Evolutionary conservation across 30 jellyfish, hydroid and myxozoan genomes (phyloP).

Genomic region (Catostylus mosaicus): DNA sequence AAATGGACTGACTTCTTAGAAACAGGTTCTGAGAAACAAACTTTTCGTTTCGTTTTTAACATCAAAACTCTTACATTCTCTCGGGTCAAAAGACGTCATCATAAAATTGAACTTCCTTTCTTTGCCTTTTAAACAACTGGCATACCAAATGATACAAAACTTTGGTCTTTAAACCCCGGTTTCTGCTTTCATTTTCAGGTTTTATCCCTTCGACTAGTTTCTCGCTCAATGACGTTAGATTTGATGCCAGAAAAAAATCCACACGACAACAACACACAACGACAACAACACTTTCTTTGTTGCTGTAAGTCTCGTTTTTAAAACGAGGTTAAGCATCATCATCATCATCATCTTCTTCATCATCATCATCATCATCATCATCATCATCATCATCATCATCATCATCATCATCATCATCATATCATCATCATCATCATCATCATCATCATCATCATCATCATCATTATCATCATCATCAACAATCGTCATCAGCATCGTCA

Average conservation of each 20-base stretch:
- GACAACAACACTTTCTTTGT: not conserved
- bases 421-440: not conserved
- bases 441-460: not conserved
- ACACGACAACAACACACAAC: not conserved
- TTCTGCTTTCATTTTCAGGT: too few relatives aligned
- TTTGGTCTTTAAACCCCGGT: too few relatives aligned
- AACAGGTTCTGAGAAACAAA: too few relatives aligned
- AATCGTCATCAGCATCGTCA: too few relatives aligned
- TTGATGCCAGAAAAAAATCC: not conserved
- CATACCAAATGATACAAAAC: too few relatives aligned
- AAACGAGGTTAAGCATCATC: not conserved
- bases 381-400: too few relatives aligned
- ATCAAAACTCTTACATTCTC: constrained; percentile 97
- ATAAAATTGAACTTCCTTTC: not conserved
- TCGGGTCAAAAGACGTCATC: constrained; percentile 96
- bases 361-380: not conserved
- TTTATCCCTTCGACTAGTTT: not conserved
- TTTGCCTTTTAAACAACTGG: not conserved
- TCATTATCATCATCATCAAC: not conserved
- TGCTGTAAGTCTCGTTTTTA: not conserved
- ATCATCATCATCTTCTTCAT: not conserved
- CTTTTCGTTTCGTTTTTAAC: too few relatives aligned
- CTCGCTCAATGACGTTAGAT: not conserved
- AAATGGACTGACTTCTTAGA: too few relatives aligned
- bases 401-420: too few relatives aligned